Conservation (phyloP, 2,797 vertebrate species). For the Anabacerthia variegaticeps region DNA sequence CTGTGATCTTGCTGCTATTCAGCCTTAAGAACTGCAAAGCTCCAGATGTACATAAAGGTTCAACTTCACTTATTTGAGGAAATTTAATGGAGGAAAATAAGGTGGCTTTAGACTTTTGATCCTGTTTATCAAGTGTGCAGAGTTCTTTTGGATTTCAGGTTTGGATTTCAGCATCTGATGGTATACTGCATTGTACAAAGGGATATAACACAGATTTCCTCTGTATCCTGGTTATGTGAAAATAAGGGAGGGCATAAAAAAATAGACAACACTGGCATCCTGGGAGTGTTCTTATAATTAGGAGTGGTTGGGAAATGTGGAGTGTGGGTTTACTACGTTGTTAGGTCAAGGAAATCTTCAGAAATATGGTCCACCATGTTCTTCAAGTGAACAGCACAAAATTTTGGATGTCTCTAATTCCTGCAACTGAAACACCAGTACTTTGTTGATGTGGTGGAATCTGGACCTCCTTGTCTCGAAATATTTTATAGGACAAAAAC, state of each 20-base stretch:
- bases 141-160: neutral
- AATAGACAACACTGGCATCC: neutral
- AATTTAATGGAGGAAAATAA: neutral
- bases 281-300: neutral
- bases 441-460: neutral
- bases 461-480: neutral
- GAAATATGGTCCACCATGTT: neutral
- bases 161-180: neutral
- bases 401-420: neutral
- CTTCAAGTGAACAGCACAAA: neutral
- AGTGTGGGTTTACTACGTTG: rapidly evolving
- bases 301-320: neutral
- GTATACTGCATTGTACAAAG: neutral
- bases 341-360: neutral
- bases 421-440: neutral
- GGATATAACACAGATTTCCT: neutral
- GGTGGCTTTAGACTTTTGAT: neutral
- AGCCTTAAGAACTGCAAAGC: neutral
- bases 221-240: neutral
- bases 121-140: neutral
- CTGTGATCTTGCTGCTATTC: neutral
- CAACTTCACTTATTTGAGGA: neutral
- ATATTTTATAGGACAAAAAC: neutral
- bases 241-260: neutral
- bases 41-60: neutral